Evolutionary conservation across 2,888 invertebrate genomes (phyloP).

Genomic region (Parnassius glacialis): DNA sequence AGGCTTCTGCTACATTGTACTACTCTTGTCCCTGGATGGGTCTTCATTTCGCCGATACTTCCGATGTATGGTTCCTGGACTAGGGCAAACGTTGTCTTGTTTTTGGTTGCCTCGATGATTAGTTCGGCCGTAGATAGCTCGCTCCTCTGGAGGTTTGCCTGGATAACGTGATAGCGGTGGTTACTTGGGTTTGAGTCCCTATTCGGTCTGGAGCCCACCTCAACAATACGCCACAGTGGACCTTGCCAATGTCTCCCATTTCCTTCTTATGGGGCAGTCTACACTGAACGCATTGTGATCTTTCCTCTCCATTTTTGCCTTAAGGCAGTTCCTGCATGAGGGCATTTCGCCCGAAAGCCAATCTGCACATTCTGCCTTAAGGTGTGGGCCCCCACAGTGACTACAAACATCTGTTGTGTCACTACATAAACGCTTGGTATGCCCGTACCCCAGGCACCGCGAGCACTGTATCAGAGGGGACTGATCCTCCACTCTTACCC

Average conservation of each 20-base stretch:
- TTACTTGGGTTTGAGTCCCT: too few relatives aligned
- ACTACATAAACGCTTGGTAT: too few relatives aligned
- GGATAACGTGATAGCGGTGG: not conserved
- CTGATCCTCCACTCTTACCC: too few relatives aligned
- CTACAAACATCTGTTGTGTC: not conserved
- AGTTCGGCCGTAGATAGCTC: not conserved
- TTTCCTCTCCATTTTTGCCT: not conserved
- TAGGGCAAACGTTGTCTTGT: not conserved
- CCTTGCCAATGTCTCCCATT: not conserved
- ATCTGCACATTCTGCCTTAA: not conserved
- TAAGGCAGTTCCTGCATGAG: not conserved
- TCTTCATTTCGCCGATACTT: too few relatives aligned
- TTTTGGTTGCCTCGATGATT: not conserved
- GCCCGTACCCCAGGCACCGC: too few relatives aligned
- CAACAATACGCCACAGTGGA: not conserved
- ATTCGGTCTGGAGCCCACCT: not conserved
- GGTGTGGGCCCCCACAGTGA: constrained; percentile 1
- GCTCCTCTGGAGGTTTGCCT: not conserved
- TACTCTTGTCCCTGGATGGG: too few relatives aligned
- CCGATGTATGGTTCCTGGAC: not conserved
- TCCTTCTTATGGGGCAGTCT: too few relatives aligned
- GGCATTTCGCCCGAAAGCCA: not conserved
- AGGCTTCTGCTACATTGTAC: too few relatives aligned
- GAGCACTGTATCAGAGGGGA: too few relatives aligned
- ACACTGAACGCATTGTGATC: too few relatives aligned